Base-by-base conservation (phyloP, 2,113 vertebrate genomes). In the Gopherus flavomarginatus region DNA sequence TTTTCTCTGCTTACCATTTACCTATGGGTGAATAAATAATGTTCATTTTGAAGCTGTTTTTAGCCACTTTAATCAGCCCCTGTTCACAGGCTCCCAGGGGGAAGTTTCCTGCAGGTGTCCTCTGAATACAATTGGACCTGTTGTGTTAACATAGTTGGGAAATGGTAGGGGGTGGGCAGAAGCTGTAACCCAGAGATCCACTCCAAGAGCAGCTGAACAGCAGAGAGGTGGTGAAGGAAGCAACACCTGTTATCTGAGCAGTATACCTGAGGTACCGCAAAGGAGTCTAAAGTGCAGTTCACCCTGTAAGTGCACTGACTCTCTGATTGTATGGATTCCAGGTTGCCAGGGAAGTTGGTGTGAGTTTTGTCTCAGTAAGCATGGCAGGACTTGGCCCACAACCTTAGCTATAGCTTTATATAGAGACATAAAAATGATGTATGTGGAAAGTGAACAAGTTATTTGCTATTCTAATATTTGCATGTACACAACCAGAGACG, bases 221-320 rank as follows among this genome's bases (percentile, higher is more conserved):
- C n/a, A 75, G 11, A 42, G 69, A 89, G 42, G 10, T 83, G 24
- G 9, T 44, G 47, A 82, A 88, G 35, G 29, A 79, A 89, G 31
- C 1, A 1, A 89, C 12, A 21, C 12, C 65, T 42, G 54, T 11
- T 47, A 24, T 0, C 1, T 29, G 85, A 19, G 85, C 11, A 13
- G 59, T 4, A 87, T 19, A 57, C 69, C 62, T 69, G 59, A 84
- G 69, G 29, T 47, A 2, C 57, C 92, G 77, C 57, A 82, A 75
- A 47, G 21, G 1, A 0, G 3, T 56, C 31, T 82, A 26, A 38
- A 75, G 65, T 57, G 42, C 10, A 92, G 50, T n/a, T 52, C 65
- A 52, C 2, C 8, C 54, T 80, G 62, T 29, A 84, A 38, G 59
- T 52, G 29, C 22, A 85, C 4, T 1, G 6, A 65, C 16, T 91